Percentiles rank a stretch among this genome's conserved stretches.
Conservation (phyloP, 2,888 invertebrate species). For the Pasiphila rectangulata region DNA sequence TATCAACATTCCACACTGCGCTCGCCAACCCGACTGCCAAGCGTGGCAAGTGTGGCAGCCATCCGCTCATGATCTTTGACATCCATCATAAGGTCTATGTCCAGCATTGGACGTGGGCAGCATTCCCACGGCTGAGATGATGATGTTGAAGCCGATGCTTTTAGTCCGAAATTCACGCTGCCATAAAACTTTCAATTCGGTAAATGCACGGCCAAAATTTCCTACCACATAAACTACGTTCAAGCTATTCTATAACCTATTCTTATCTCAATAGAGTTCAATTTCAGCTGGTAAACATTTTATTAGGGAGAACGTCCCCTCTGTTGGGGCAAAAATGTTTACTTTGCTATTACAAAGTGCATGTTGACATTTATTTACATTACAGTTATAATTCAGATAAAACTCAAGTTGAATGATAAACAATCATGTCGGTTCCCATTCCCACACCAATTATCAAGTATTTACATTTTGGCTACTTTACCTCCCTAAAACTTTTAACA, state of each 20-base stretch:
- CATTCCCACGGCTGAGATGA: too few relatives aligned
- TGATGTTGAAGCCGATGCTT: slow-evolving; percentile 12
- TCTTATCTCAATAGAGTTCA: slow-evolving; percentile 1
- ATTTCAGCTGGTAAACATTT: slow-evolving; percentile 21
- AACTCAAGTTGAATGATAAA: slow-evolving; percentile 18
- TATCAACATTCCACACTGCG: too few relatives aligned
- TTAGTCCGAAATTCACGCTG: slow-evolving; percentile 35
- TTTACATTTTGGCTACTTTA: background rate
- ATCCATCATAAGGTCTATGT: too few relatives aligned
- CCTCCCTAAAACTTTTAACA: background rate
- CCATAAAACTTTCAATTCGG: slow-evolving; percentile 53
- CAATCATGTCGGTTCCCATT: slow-evolving; percentile 9
- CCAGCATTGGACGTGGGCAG: too few relatives aligned
- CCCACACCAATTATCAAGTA: background rate
- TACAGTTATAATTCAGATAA: slow-evolving; percentile 38
- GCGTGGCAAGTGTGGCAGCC: too few relatives aligned
- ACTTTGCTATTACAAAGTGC: slow-evolving; percentile 55
- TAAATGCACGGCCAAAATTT: slow-evolving; percentile 56
- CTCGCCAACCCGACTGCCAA: too few relatives aligned
- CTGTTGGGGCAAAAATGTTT: slow-evolving; percentile 60
- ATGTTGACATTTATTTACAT: slow-evolving; percentile 61
- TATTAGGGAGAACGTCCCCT: slow-evolving; percentile 36
- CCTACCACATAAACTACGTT: slow-evolving; percentile 37
- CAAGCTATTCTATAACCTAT: slow-evolving; percentile 27
- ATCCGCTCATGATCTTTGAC: too few relatives aligned